Base-by-base conservation (phyloP, 2,113 vertebrate genomes). In the Archocentrus centrarchus region DNA sequence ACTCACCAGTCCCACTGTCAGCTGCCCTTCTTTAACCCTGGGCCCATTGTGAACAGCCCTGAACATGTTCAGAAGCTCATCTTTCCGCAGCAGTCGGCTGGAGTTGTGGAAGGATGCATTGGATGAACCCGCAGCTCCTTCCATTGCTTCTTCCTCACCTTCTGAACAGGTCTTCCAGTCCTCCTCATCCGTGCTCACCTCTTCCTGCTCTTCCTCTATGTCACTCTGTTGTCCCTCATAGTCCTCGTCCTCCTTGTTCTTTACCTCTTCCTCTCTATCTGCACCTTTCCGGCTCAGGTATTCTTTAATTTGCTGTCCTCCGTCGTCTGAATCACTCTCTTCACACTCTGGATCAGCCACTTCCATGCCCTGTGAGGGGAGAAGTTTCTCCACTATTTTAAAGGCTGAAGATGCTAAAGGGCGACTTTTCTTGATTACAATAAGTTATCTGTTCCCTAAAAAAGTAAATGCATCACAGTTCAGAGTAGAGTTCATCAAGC, bases 1-100 rank as follows among this genome's bases (percentile, higher is more conserved):
- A 93, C 98, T 95, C 90, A 99, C 99, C 97, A 99, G 90, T 20
- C 99, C 99, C n/a, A 99, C 94, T 2, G 97, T 99, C 70, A 99
- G 95, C 47, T 99, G 95, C 5, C 95, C 96, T 2, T 97, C 96
- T 93, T 96, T 98, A 91, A 96, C 94, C 58, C 77, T 96, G 44
- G 89, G 87, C 41, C 97, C 96, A 1, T 39, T 82, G 75, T 99
- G 98, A 20, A 96, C 88, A 2, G 93, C 66, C 89, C 94, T 98
- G 24, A 99, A 95, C 84, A 97, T 93, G 14, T 96, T 91, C 81
- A 99, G 93, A 60, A 99, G 95, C 60, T 99, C 97, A 24, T 96
- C 93, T 81, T 95, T 98, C 14, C 91, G 96, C 14, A 99, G 96
- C 77, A 99, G 93, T 20, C 94, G 96, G 75, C 97, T 97, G 53